Evolutionary conservation across 2,797 vertebrate genomes (phyloP).

Genomic region (Glossophaga mutica): DNA sequence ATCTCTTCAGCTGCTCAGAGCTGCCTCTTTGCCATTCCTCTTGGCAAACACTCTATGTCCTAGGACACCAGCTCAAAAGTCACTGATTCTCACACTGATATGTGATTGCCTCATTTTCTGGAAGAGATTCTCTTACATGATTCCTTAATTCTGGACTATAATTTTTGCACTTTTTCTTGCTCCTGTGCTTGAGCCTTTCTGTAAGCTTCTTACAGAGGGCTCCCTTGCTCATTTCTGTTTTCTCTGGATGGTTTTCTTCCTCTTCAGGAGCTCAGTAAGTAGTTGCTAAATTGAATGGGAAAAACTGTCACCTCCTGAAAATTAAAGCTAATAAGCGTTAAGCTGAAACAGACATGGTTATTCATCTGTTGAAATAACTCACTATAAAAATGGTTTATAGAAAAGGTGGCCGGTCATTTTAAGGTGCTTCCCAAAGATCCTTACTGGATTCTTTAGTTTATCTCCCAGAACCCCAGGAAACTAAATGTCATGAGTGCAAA

Average conservation of each 20-base stretch:
- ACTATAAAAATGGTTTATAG: not conserved
- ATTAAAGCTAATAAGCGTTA: conserved; percentile 55
- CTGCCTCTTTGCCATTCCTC: not conserved
- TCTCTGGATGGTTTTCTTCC: conserved; percentile 6
- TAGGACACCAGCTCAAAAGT: not conserved
- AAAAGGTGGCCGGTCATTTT: conserved; percentile 18
- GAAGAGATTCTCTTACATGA: not conserved
- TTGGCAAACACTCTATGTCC: not conserved
- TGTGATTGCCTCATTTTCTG: not conserved
- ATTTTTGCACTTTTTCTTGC: not conserved
- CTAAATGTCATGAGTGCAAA: not conserved
- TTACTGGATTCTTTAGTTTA: conserved; percentile 33
- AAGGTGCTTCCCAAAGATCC: conserved; percentile 15
- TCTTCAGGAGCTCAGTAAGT: not conserved
- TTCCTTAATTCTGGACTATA: conserved; percentile 14
- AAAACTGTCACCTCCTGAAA: conserved; percentile 39
- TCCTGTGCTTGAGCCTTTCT: not conserved
- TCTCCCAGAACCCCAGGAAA: not conserved
- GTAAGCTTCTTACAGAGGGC: not conserved
- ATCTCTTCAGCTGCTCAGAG: not conserved
- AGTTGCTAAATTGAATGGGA: conserved; percentile 37
- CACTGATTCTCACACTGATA: not conserved
- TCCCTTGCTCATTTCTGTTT: not conserved
- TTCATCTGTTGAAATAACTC: conserved; percentile 18
- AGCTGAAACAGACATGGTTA: conserved; percentile 17